Percentiles rank a stretch among this genome's conserved stretches.
Conservation (phyloP, 2,888 invertebrate genomes). For the Papilio elwesi region DNA sequence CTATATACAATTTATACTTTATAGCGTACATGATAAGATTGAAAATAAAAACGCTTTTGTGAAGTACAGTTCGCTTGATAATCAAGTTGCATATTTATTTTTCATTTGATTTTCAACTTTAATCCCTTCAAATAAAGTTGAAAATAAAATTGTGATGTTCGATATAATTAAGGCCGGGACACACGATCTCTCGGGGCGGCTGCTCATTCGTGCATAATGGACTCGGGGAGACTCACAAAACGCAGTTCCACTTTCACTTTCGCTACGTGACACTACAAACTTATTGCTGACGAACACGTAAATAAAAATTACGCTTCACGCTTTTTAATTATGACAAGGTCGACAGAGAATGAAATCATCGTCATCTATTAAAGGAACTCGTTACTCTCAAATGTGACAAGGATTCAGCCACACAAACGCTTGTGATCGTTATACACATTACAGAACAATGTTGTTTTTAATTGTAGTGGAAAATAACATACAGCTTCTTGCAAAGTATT, state of each 20-base stretch:
- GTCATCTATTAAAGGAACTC: too few relatives aligned
- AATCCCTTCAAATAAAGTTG: conserved; percentile 47
- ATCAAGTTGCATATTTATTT: conserved; percentile 51
- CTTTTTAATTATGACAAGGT: too few relatives aligned
- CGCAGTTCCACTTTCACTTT: conserved; percentile 81
- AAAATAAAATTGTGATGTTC: conserved; percentile 45
- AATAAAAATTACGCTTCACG: not conserved
- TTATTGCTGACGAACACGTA: conserved; percentile 7
- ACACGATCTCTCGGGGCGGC: conserved; percentile 81
- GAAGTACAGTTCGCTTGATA: conserved; percentile 56
- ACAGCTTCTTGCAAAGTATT: not conserved
- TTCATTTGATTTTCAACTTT: conserved; percentile 58
- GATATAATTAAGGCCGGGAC: conserved; percentile 75
- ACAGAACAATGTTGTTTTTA: not conserved
- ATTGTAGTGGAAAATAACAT: not conserved
- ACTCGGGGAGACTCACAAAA: conserved; percentile 80
- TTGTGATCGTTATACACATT: not conserved
- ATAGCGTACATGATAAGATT: conserved; percentile 34
- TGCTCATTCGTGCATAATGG: conserved; percentile 83
- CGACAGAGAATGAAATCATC: too few relatives aligned
- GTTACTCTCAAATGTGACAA: conserved; percentile 42
- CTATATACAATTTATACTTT: conserved; percentile 48
- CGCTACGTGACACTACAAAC: conserved; percentile 60
- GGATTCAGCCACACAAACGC: not conserved
- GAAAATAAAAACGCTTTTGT: conserved; percentile 45